These are phyloP conservation scores for Horisme vitalbata DNA, from an alignment of 2,888 invertebrate species.

Conservation along the genomic window DNA sequence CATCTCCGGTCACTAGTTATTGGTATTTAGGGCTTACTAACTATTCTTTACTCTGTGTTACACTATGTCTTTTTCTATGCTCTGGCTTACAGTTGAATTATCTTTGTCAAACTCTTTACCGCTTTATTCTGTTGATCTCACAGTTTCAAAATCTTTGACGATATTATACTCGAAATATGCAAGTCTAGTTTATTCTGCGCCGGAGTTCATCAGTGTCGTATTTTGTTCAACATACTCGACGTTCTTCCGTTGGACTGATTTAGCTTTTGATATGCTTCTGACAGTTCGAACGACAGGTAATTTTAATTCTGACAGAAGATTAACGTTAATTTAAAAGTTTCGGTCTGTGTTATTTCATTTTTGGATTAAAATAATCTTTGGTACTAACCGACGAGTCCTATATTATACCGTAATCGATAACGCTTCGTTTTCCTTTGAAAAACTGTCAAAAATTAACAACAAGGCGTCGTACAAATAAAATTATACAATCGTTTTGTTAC, in stretches of 20 bases:
- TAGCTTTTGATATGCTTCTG: conserved; percentile 31
- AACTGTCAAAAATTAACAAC: too few species aligned
- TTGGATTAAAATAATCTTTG: not conserved
- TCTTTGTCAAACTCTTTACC: too few species aligned
- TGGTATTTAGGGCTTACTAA: conserved; percentile 22
- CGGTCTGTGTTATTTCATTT: not conserved
- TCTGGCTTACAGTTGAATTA: too few species aligned
- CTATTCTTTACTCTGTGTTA: conserved; percentile 10
- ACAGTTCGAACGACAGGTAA: conserved; percentile 36
- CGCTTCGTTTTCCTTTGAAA: too few species aligned
- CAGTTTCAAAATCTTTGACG: too few species aligned
- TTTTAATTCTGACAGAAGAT: conserved; percentile 31
- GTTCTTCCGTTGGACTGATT: conserved; percentile 31
- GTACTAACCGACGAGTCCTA: too few species aligned
- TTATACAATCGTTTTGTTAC: too few species aligned
- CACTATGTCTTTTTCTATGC: conserved; percentile 11
- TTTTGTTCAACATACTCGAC: conserved; percentile 31
- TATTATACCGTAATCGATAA: too few species aligned
- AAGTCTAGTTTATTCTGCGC: conserved; percentile 14
- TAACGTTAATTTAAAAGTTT: conserved; percentile 19
- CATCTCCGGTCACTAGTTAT: conserved; percentile 51
- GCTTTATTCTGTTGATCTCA: too few species aligned
- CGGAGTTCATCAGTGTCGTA: conserved; percentile 29
- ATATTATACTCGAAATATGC: too few species aligned
- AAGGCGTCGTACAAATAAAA: too few species aligned